Conservation (phyloP, 2,888 invertebrate genomes). For the Pseudoips prasinana region DNA sequence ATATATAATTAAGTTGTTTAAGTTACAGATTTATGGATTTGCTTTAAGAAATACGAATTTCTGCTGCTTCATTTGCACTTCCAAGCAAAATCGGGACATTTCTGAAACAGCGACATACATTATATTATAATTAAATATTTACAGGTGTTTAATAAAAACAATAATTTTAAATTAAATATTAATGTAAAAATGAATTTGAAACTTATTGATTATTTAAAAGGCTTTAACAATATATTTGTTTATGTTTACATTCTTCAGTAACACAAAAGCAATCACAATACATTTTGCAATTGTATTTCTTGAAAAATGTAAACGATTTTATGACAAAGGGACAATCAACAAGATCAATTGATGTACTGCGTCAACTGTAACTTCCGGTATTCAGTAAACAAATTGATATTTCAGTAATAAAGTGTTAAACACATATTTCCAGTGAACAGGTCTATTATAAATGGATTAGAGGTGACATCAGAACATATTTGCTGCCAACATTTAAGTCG, state of each 20-base stretch:
- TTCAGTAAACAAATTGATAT: neutral
- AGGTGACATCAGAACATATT: neutral
- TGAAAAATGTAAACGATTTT: neutral
- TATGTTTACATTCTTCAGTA: too few species aligned
- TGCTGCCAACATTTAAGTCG: neutral
- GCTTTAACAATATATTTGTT: too few species aligned
- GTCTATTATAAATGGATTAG: neutral
- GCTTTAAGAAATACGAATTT: too few species aligned
- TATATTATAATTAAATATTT: too few species aligned
- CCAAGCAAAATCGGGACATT: slow-evolving; percentile 62
- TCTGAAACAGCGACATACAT: too few species aligned
- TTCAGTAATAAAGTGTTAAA: neutral
- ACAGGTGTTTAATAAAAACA: neutral
- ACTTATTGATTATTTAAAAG: neutral
- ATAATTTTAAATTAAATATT: neutral
- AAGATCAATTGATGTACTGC: neutral
- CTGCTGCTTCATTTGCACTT: slow-evolving; percentile 51
- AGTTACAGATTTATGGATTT: too few species aligned
- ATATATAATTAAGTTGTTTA: too few species aligned
- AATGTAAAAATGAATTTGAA: neutral
- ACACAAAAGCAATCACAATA: neutral
- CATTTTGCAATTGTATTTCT: neutral
- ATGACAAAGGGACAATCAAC: too few species aligned
- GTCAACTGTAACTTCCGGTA: neutral
- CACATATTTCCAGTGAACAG: neutral